Conservation (phyloP, 30 jellyfish, hydroid and myxozoan species). For the Pseudorhiza aurosa region DNA sequence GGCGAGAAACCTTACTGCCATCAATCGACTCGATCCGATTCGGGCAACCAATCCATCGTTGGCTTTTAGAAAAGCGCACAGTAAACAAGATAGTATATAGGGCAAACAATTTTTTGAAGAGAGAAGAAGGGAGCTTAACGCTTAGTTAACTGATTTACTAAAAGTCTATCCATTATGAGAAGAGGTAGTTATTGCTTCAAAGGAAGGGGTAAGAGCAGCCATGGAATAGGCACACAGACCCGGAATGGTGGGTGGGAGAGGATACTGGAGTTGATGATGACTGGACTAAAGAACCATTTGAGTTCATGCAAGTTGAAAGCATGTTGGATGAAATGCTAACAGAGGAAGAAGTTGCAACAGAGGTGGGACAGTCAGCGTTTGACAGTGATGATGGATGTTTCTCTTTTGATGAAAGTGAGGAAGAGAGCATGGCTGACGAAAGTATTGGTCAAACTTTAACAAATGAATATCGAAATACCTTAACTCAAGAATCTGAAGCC, state of each 20-base stretch:
- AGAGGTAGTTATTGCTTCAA: constrained; percentile 26
- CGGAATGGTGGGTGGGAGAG: constrained; percentile 28
- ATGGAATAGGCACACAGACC: constrained; percentile 23
- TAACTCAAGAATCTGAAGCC: constrained; percentile 13
- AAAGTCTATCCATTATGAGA: constrained; percentile 20
- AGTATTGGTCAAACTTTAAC: background rate
- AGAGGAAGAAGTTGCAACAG: constrained; percentile 9
- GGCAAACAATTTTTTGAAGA: constrained; percentile 42
- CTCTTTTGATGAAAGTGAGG: constrained; percentile 2
- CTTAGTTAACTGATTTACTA: background rate
- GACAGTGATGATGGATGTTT: background rate
- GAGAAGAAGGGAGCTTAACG: constrained; percentile 10
- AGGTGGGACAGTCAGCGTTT: constrained; percentile 7
- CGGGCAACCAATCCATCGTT: constrained; percentile 30
- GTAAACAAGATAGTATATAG: constrained; percentile 62
- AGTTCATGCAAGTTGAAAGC: background rate
- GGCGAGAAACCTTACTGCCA: constrained; percentile 53
- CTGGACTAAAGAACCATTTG: constrained; percentile 17
- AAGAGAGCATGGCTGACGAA: background rate
- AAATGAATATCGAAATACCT: constrained; percentile 14
- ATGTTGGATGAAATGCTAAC: constrained; percentile 7
- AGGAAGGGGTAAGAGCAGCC: constrained; percentile 32
- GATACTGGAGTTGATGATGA: constrained; percentile 9
- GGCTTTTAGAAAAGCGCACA: constrained; percentile 44
- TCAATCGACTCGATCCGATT: constrained; percentile 33